Conservation (phyloP, 2,113 vertebrate species). For the Callithrix jacchus region DNA sequence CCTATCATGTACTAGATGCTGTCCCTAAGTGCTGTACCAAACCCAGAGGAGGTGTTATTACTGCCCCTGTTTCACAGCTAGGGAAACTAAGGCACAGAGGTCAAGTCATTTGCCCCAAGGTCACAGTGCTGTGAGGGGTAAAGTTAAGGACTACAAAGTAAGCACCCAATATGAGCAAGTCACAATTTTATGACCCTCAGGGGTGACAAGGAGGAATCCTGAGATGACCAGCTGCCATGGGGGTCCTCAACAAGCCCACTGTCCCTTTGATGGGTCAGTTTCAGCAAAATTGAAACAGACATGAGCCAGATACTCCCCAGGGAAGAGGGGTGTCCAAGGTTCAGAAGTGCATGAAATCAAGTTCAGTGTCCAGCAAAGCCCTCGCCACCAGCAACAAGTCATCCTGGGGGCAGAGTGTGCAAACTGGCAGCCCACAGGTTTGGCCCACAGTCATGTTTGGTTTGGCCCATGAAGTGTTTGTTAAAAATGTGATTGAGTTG, state of each 20-base stretch:
- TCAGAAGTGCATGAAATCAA: background rate
- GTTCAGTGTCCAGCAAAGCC: background rate
- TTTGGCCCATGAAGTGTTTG: slow-evolving; percentile 61
- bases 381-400: background rate
- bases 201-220: background rate
- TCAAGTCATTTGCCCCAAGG: background rate
- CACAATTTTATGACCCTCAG: background rate
- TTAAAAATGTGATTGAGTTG: slow-evolving; percentile 53
- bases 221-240: background rate
- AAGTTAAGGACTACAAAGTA: background rate
- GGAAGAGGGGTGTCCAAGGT: background rate
- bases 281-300: background rate
- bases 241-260: background rate
- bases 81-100: background rate
- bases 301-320: background rate
- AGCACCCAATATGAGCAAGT: background rate
- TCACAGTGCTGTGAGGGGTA: background rate
- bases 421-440: slow-evolving; percentile 14
- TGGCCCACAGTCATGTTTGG: slow-evolving; percentile 55
- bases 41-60: background rate
- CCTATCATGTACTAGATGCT: background rate
- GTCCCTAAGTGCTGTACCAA: background rate
- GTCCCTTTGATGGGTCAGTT: background rate
- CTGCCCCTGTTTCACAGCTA: too few species aligned
- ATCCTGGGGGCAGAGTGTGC: background rate